Base-by-base conservation (phyloP, 2,888 invertebrate genomes). In the Ormyrus rosae region DNA sequence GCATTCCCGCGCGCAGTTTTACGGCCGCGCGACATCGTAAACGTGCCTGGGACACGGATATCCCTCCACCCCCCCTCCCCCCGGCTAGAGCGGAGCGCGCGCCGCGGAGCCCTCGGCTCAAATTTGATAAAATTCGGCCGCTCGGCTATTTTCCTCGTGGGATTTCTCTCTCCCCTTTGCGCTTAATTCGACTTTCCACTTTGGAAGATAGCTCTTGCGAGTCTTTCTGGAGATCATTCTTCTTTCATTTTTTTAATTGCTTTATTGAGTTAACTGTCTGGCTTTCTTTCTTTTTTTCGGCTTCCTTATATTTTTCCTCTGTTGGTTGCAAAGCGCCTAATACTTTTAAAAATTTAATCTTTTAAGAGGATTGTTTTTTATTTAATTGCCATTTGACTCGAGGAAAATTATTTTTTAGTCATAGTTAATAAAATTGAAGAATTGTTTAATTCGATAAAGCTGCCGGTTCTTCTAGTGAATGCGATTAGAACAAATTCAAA, bases 11-110 rank as follows among this genome's bases (percentile, higher is more conserved):
- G 60, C 71, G 68, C 79, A 75, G 78, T 74, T 81, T 81, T 81
- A 77, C 78, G 81, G 34, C 61, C 61, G 50, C 65, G 74, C 81
- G 78, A 78, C 78, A 81, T 81, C 73, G 73, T 73, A 74, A 78
- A 78, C 81, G 78, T 74, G 78, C 75, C 64, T 53, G 70, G 70
- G 65, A 75, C 70, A 63, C 48, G n/a, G 13, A n/a, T n/a, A 50
- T 71, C 19, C 65, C 67, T 46, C 56, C 19, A 58, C 50, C 45
- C 46, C 13, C 13, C 11, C 34, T 6, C 58, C 63, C 19, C 19
- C 19, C 19, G 19, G 19, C 19, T 19, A 1, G 60, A 11, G 10
- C 48, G 63, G 63, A 1, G 51, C 13, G 10, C 34, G 10, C 48
- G 67, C 7, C 56, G 8, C 10, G 1, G 11, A 10, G 8, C 46